phyloP scores from a whole-genome alignment of 2,797 vertebrate genomes.

The Tokudaia tokunoshimensis region DNA sequence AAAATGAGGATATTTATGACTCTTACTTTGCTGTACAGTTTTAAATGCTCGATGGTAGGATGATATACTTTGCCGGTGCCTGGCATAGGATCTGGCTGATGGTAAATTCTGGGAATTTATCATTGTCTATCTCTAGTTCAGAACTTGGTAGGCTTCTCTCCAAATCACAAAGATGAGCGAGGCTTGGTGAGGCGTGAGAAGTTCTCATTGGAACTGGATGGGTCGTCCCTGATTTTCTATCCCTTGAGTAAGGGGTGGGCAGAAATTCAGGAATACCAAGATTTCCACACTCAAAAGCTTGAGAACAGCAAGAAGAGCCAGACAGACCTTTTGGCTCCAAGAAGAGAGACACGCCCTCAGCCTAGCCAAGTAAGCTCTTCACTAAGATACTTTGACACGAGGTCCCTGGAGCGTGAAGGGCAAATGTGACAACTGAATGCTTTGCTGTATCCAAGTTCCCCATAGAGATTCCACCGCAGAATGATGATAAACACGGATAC shows the following conservation, averaged over 20 bases:
- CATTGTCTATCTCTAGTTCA: not conserved
- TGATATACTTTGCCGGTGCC: not conserved
- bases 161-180: not conserved
- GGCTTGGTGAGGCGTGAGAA: not conserved
- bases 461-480: not conserved
- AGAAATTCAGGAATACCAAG: not conserved
- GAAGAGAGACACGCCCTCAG: not conserved
- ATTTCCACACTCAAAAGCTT: slow-evolving; percentile 22
- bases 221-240: not conserved
- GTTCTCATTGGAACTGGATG: not conserved
- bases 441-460: not conserved
- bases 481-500: not conserved
- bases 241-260: not conserved
- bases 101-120: not conserved
- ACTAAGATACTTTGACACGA: not conserved
- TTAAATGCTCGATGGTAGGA: not conserved
- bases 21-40: not conserved
- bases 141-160: not conserved
- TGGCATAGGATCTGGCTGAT: not conserved
- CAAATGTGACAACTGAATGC: not conserved
- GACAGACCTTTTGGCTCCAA: not conserved
- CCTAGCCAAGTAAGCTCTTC: not conserved
- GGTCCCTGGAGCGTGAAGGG: not conserved
- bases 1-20: not conserved
- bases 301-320: not conserved